phyloP scores from a whole-genome alignment of 2,113 vertebrate species.

The Hypocryptadius cinnamomeus region DNA sequence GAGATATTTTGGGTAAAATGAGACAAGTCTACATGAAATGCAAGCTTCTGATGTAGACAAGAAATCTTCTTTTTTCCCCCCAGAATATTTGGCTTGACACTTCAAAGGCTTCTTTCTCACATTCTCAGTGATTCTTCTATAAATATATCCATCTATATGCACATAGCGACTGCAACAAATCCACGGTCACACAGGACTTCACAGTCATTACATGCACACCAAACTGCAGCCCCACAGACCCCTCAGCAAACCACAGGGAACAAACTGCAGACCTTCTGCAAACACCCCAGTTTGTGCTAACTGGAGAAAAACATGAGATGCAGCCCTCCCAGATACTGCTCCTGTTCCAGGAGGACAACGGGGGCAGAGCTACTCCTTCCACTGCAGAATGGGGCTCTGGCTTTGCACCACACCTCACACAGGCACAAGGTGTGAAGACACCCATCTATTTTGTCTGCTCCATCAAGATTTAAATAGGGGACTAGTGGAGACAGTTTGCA shows the following conservation, averaged over 20 bases:
- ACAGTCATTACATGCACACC: conserved; percentile 24
- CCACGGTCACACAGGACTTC: conserved; percentile 48
- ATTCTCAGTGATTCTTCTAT: conserved; percentile 64
- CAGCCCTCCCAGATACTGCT: not conserved
- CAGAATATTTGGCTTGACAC: conserved; percentile 68
- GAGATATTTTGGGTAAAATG: conserved; percentile 43
- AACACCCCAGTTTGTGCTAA: not conserved
- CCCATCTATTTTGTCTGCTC: not conserved
- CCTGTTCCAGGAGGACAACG: fast-evolving
- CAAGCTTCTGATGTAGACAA: conserved; percentile 51
- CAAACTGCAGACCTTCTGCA: not conserved
- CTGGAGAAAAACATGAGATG: not conserved
- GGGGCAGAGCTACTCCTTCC: not conserved
- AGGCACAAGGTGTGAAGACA: not conserved
- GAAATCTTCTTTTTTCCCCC: conserved; percentile 43
- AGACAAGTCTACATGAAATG: conserved; percentile 41
- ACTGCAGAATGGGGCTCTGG: too few relatives aligned
- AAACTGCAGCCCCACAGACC: not conserved
- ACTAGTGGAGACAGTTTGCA: not conserved
- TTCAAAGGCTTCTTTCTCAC: conserved; percentile 64
- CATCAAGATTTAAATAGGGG: not conserved
- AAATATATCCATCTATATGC: conserved; percentile 62
- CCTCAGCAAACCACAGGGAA: not conserved
- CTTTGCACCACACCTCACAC: not conserved
- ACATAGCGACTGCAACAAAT: conserved; percentile 50